Conservation (phyloP, 2,113 vertebrate species). For the Mandrillus leucophaeus region DNA sequence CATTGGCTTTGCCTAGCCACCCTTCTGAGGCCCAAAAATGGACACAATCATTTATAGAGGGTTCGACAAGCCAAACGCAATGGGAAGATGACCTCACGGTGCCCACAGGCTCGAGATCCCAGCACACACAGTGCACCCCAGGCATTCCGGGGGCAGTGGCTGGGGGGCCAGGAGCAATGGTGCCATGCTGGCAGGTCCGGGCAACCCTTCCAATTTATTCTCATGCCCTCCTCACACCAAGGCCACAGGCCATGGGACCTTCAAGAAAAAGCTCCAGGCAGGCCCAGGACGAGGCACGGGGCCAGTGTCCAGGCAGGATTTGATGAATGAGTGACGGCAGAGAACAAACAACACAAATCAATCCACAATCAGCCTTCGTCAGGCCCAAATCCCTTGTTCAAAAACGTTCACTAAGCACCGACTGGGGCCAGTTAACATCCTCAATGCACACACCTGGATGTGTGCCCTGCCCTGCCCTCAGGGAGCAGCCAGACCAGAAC, state of each 20-base stretch:
- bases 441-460: neutral
- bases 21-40: conserved; percentile 74
- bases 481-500: neutral
- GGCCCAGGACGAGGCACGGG: neutral
- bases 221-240: neutral
- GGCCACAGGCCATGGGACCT: neutral
- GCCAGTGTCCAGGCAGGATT: neutral
- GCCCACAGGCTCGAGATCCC: neutral
- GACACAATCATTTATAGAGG: conserved; percentile 74
- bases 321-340: neutral
- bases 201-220: neutral
- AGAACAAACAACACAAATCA: neutral
- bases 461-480: neutral
- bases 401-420: neutral
- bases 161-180: rapidly evolving
- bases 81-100: conserved; percentile 64
- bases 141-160: neutral
- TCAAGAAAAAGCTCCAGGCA: neutral
- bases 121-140: neutral
- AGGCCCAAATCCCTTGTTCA: neutral
- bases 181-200: neutral
- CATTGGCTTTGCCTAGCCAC: conserved; percentile 39
- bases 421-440: neutral
- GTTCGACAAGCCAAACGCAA: conserved; percentile 56
- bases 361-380: neutral